Evolutionary conservation across 2,797 vertebrate genomes (phyloP).

Genomic region (Bradypodion ventrale): DNA sequence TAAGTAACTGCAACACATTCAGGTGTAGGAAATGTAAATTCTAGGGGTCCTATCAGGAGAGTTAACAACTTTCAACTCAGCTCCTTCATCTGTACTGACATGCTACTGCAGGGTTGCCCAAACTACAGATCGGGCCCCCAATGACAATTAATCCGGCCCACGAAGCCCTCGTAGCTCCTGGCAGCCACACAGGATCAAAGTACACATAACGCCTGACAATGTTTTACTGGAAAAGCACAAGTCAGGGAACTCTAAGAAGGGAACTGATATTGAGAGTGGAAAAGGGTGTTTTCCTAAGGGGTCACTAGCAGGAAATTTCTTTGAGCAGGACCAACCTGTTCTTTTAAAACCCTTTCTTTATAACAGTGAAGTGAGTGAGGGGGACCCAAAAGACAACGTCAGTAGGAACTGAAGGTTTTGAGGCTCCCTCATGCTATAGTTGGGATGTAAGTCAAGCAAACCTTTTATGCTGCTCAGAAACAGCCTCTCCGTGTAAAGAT

Average conservation of each 20-base stretch:
- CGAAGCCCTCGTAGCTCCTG: no score
- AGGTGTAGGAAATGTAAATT: no score
- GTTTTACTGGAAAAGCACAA: not conserved
- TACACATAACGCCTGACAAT: not conserved
- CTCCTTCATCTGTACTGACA: no score
- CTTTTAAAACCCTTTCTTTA: not conserved
- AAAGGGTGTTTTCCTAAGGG: no score
- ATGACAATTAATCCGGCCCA: no score
- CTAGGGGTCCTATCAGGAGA: no score
- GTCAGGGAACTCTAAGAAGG: not conserved
- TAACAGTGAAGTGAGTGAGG: not conserved
- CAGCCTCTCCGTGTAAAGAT: not conserved
- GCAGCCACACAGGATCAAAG: not conserved
- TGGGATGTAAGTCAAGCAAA: not conserved
- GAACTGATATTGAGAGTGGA: no score
- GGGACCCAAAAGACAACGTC: not conserved
- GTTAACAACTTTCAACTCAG: no score
- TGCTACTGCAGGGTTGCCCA: no score
- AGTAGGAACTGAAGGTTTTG: not conserved
- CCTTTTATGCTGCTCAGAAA: not conserved
- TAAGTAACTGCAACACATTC: not conserved
- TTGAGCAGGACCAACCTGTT: not conserved
- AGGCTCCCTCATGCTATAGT: not conserved
- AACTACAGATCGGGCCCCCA: no score
- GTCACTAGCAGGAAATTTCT: not conserved